Conservation (phyloP, 92 coral and sea anemone genomes). For the Scolanthus callimorphus region DNA sequence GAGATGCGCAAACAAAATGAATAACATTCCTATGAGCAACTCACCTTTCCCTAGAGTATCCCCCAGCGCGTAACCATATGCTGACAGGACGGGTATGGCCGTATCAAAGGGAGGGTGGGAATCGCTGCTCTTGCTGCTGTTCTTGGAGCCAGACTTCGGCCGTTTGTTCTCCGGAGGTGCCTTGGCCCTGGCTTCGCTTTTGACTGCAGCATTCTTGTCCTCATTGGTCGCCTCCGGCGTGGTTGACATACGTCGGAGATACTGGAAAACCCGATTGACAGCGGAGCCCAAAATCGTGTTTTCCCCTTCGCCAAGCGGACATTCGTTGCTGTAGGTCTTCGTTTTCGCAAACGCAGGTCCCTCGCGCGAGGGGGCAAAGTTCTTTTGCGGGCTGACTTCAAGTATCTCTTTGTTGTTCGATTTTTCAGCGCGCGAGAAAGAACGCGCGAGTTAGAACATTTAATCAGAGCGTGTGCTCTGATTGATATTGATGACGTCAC, state of each 20-base stretch:
- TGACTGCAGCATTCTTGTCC: constrained; percentile 11
- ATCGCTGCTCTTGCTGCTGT: constrained; percentile 6
- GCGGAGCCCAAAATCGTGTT: constrained; percentile 56
- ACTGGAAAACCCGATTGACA: constrained; percentile 75
- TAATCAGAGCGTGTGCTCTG: background rate
- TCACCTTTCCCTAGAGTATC: constrained; percentile 94
- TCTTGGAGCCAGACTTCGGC: constrained; percentile 40
- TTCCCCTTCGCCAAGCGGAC: constrained; percentile 18
- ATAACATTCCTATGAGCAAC: too few relatives aligned
- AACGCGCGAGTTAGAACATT: constrained; percentile 17
- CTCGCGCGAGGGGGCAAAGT: background rate
- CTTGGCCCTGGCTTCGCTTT: constrained; percentile 19
- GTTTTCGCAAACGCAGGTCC: background rate
- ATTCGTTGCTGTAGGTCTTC: background rate
- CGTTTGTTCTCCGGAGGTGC: constrained; percentile 23
- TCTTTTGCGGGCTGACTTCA: too few relatives aligned
- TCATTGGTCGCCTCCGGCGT: constrained; percentile 58
- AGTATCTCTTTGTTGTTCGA: constrained; percentile 4
- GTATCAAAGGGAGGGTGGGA: constrained; percentile 56
- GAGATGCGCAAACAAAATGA: too few relatives aligned
- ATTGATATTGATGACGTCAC: constrained; percentile 17
- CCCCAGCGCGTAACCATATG: constrained; percentile 93
- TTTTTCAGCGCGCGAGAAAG: constrained; percentile 19
- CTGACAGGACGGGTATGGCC: constrained; percentile 86
- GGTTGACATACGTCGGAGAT: constrained; percentile 97